Base-by-base conservation (phyloP, 2,888 invertebrate genomes). In the Acleris cristana region DNA sequence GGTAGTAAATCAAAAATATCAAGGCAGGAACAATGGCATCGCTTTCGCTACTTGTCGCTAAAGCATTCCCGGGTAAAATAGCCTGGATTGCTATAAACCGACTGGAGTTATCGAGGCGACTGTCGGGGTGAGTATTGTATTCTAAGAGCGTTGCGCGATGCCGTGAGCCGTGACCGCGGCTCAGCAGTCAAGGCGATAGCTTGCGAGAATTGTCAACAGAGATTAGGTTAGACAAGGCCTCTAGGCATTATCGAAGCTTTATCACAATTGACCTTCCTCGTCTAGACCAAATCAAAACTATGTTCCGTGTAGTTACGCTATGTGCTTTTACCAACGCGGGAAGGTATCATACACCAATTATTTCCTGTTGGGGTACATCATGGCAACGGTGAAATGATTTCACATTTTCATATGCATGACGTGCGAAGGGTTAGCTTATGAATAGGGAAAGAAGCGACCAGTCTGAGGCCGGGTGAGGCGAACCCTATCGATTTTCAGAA, bases 401-500 rank as follows among this genome's bases (percentile, higher is more conserved):
- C 40, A 16, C 60, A 30, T 52, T 48, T 63, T 58, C 56, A 51
- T 56, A 66, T 63, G 63, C 62, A 63, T 63, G 54, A 58, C 58
- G 67, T 58, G 57, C 45, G 57, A 67, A 57, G 52, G 56, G 57
- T 48, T 67, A 40, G 52, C 62, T 62, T 56, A 60, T 63, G 62
- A 67, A 67, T 63, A 67, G 62, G 63, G 58, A 67, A 58, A 67
- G 67, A 62, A 63, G 63, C 57, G 53, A 51, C 58, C 62, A 67
- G 63, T 62, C 40, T 40, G 63, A 48, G 30, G 58, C 69, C 59
- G 71, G 71, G 51, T 61, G 67, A 71, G 72, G 70, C 71, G 70
- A 75, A 73, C 79, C 78, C 76, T 81, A 85, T 85, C 76, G 85
- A 84, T 85, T 82, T 83, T 80, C 75, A 75, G 76, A 64, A 70